Evolutionary conservation across 2,888 invertebrate species (phyloP), one percentile per base, ranked within the genome.

Genomic region (Phaonia tiefii): DNA sequence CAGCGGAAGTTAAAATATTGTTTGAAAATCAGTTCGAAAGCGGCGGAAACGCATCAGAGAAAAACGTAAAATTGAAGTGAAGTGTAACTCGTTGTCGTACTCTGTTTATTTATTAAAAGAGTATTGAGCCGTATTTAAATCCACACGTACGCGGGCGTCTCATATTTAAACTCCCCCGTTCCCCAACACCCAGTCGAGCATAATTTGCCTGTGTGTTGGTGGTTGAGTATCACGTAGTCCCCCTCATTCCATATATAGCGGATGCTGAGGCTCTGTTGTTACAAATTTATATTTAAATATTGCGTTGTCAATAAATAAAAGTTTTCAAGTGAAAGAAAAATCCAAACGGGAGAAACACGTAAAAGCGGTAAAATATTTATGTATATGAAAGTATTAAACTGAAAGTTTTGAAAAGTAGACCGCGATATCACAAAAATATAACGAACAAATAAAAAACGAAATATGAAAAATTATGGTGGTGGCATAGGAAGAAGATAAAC

Each of bases 41-140:
- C 42, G 39, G 39, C 63, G 37, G 11, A 58, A 60, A 60, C 37
- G 39, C 15, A 26, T 11, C 15, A 11, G 60, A 15, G 42, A 37
- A 60, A 31, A 31, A 31, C 31, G 31, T 3, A 31, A 31, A 31
- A 31, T 3, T 31, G 60, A 67, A 81, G 77, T 81, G 80, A 78
- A 77, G 78, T 81, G 78, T 67, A 81, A 69, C 80, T 70, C 71
- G 54, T 51, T 74, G 66, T 60, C 8, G 31, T 54, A 70, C 17
- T 15, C 15, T 5, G 31, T 31, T n/a, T 42, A 73, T 31, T n/a
- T 42, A 73, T 49, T 74, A 66, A 74, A 77, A 65, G 58, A 58
- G 26, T 80, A 75, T 63, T 76, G 72, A 73, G 76, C 25, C 15
- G 74, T 67, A 66, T 66, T 70, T 54, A 73, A 76, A 77, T 77